phyloP scores from a whole-genome alignment of 1,140 invertebrate species.

The Zaprionus kolodkinae region DNA sequence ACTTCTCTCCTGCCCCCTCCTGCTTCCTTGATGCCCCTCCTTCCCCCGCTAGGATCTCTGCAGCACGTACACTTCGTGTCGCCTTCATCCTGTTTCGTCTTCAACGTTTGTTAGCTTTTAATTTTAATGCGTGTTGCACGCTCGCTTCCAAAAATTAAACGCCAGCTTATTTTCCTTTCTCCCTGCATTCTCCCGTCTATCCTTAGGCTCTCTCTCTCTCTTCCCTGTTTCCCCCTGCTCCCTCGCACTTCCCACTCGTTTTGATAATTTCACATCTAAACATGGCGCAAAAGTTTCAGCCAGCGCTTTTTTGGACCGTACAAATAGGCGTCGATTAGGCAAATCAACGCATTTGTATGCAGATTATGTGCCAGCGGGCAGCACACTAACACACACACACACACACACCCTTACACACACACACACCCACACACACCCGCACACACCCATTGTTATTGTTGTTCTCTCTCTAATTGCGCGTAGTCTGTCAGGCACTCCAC shows the following conservation, averaged over 20 bases:
- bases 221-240: not conserved
- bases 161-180: constrained; percentile 68
- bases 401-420: not conserved
- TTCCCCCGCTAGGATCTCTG: constrained; percentile 22
- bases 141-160: constrained; percentile 77
- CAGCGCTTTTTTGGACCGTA: constrained; percentile 57
- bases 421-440: constrained; percentile 27
- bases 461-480: constrained; percentile 70
- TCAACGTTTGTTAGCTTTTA: constrained; percentile 63
- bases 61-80: constrained; percentile 60
- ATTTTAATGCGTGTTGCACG: constrained; percentile 79
- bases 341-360: constrained; percentile 82
- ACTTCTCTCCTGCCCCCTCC: not conserved
- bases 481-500: constrained; percentile 61
- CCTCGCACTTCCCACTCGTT: constrained; percentile 11
- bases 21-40: not conserved
- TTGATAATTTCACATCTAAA: constrained; percentile 59
- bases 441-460: constrained; percentile 1
- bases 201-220: not conserved
- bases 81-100: constrained; percentile 30
- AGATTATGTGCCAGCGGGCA: constrained; percentile 74
- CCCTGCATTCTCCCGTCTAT: constrained; percentile 1
- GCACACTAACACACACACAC: constrained; percentile 15
- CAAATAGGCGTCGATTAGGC: constrained; percentile 81
- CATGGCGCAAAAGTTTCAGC: constrained; percentile 52